A percentile compares a stretch with the other conserved stretches of the same genome.
These are phyloP conservation scores for Scaptomyza flava DNA, from an alignment of 2,888 invertebrate genomes.

Conservation along the genomic window DNA sequence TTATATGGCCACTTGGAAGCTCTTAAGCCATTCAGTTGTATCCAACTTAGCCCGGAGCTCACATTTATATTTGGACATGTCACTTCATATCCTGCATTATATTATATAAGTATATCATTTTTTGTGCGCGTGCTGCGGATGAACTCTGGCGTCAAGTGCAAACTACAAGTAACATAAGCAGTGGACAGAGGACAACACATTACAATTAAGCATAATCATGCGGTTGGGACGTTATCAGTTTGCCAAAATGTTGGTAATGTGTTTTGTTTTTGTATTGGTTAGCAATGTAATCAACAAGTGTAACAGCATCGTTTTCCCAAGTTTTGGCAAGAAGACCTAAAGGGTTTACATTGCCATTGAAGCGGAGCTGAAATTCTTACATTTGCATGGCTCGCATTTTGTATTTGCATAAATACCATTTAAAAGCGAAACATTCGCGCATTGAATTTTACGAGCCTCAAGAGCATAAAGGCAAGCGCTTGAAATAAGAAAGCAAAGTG, in stretches of 20 bases:
- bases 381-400: constrained; percentile 50
- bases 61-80: constrained; percentile 10
- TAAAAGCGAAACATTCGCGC: constrained; percentile 29
- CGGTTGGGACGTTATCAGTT: constrained; percentile 11
- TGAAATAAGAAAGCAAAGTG: constrained; percentile 3
- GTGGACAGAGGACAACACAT: constrained; percentile 22
- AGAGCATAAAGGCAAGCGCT: not conserved
- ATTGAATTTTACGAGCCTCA: constrained; percentile 9
- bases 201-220: constrained; percentile 7
- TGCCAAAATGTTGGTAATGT: constrained; percentile 23
- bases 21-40: constrained; percentile 16
- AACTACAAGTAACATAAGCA: constrained; percentile 55
- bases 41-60: constrained; percentile 2
- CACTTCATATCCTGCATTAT: not conserved
- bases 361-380: constrained; percentile 9
- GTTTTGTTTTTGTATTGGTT: constrained; percentile 9
- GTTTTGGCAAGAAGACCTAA: constrained; percentile 14
- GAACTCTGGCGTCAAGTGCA: constrained; percentile 41
- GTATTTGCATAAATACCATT: constrained; percentile 63
- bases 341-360: constrained; percentile 19
- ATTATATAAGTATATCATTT: not conserved
- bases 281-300: constrained; percentile 59
- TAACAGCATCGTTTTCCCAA: constrained; percentile 18
- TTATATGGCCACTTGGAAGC: constrained; percentile 11
- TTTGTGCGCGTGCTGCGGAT: constrained; percentile 10